A percentile compares a stretch with the other conserved stretches of the same genome.
Evolutionary conservation across 2,888 invertebrate genomes (phyloP).

Genomic region (Glaucopsyche alexis): DNA sequence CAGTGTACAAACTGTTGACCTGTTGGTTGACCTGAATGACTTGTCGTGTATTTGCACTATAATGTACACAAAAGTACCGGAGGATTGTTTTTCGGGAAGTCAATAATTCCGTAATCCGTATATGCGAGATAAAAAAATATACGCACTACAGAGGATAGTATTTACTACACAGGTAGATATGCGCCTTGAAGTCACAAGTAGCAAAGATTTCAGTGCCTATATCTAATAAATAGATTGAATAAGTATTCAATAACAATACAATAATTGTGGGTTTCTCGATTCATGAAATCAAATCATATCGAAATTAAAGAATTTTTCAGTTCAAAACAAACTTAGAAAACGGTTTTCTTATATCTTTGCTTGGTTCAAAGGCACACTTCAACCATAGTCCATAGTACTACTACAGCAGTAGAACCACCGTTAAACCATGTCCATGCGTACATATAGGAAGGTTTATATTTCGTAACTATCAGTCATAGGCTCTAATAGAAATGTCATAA

Average conservation of each 20-base stretch:
- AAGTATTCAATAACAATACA: neutral
- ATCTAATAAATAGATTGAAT: neutral
- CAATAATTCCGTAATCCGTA: neutral
- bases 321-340: too few relatives aligned
- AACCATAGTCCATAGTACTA: too few relatives aligned
- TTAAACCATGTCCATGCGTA: neutral
- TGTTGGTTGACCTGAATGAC: slow-evolving; percentile 14
- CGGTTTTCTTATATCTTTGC: too few relatives aligned
- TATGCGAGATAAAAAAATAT: neutral
- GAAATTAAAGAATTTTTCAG: too few relatives aligned
- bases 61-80: slow-evolving; percentile 6
- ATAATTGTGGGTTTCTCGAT: neutral
- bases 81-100: slow-evolving; percentile 2
- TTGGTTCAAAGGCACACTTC: too few relatives aligned
- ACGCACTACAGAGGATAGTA: neutral
- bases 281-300: too few relatives aligned
- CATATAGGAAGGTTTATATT: neutral
- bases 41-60: slow-evolving; percentile 19
- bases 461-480: slow-evolving; percentile 23
- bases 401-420: neutral
- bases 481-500: slow-evolving; percentile 56
- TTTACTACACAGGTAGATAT: too few relatives aligned
- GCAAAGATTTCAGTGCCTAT: neutral
- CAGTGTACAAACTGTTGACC: slow-evolving; percentile 16
- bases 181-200: neutral